These are phyloP conservation scores for Prinia subflava DNA, from an alignment of 2,113 vertebrate species.

Conservation along the genomic window DNA sequence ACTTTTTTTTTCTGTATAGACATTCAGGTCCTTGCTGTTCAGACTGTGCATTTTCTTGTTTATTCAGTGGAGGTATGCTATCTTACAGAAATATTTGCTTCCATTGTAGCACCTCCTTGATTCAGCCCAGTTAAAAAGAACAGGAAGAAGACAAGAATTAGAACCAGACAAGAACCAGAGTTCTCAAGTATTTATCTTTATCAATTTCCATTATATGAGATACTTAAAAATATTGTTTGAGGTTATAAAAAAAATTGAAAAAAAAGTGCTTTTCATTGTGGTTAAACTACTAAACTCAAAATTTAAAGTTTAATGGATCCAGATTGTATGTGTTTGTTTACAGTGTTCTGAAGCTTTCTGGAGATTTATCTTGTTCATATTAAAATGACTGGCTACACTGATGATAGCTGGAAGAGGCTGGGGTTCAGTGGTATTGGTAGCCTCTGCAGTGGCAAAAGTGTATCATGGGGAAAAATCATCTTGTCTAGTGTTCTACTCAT, in stretches of 20 bases:
- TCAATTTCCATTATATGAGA: not conserved
- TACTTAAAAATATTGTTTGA: not conserved
- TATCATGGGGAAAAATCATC: not conserved
- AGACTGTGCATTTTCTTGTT: not conserved
- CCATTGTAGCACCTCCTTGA: not conserved
- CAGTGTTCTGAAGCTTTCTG: not conserved
- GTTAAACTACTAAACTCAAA: not conserved
- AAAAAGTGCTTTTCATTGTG: not conserved
- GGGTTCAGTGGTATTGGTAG: not conserved
- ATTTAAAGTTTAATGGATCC: not conserved
- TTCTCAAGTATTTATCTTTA: not conserved
- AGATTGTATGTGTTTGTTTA: not conserved
- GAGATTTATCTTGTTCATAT: not conserved
- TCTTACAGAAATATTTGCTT: not conserved
- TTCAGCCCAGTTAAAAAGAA: not conserved
- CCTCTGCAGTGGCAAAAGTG: not conserved
- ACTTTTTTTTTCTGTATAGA: not conserved
- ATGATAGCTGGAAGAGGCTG: not conserved
- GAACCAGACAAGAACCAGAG: not conserved
- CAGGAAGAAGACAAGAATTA: not conserved
- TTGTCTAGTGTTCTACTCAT: not conserved
- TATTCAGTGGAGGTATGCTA: not conserved
- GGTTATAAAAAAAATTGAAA: not conserved
- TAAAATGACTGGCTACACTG: not conserved
- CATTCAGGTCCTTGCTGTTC: not conserved